Evolutionary conservation across 2,797 vertebrate genomes (phyloP), one percentile per base, ranked within the genome.

Genomic region (Champsocephalus esox): DNA sequence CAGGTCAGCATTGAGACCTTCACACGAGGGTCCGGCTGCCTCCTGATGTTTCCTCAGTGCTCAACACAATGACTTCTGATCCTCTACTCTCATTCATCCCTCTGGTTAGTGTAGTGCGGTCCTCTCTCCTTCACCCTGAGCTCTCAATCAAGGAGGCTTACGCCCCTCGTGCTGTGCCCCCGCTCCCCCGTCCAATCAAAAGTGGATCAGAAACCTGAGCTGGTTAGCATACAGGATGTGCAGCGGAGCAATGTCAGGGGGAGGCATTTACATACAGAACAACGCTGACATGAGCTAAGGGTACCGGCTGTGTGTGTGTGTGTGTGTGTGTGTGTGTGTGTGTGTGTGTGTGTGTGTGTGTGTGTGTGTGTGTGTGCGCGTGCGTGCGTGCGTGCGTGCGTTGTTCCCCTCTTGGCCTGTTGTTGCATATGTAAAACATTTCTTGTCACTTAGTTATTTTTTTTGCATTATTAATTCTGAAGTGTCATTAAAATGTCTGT

Each of bases 211-310:
- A 43, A 34, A 50, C 32, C 60, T 32, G 61, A 45, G 21, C 69
- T 66, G 34, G 43, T 80, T 71, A 67, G 65, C 77, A 77, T 66
- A 68, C 72, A 77, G 80, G 79, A 82, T 64, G 68, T 70, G 61
- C 43, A 57, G 68, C 49, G 60, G 71, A 68, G 77, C 87, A 84
- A 88, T 87, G 89, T 91, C 90, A 90, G 66, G 57, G 60, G 49
- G 79, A 83, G 74, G 82, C 75, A 91, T 93, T 93, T 92, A 88
- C 88, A 92, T 89, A 88, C 82, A 88, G 85, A 92, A 90, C 87
- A 90, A 89, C 88, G 87, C 86, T 87, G 87, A 90, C 88, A 86
- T 66, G 75, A 87, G 88, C 81, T 83, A 81, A 79, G 84, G 89
- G 79, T 86, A 78, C 63, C 50, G 83, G 80, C 66, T 56, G 32